Evolutionary conservation across 1,140 invertebrate genomes (phyloP), one percentile per base, ranked within the genome.

Genomic region (Muscidifurax raptorellus): DNA sequence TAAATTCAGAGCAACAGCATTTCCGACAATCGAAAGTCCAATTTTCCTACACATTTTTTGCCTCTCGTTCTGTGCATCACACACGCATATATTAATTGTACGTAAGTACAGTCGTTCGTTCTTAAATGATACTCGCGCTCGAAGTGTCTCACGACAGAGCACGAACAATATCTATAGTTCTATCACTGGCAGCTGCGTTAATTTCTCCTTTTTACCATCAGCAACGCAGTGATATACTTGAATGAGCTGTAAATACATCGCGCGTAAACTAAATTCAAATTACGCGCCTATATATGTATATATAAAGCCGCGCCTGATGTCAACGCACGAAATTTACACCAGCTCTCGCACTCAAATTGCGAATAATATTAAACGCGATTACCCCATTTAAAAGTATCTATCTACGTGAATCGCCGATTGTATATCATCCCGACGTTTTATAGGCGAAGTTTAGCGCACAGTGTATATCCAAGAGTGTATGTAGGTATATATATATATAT

Each of bases 261-360:
- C 25, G 66, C 27, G 27, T 40, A 64, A 59, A n/a, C 76, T 72
- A 79, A 72, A 79, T 83, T n/a, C n/a, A n/a, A n/a, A n/a, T n/a
- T n/a, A n/a, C n/a, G n/a, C n/a, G n/a, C n/a, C n/a, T n/a, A n/a
- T n/a, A n/a, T n/a, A n/a, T n/a, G n/a, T n/a, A n/a, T n/a, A n/a
- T n/a, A n/a, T n/a, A n/a, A n/a, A n/a, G n/a, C n/a, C n/a, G n/a
- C n/a, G n/a, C n/a, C n/a, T n/a, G n/a, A n/a, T n/a, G n/a, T n/a
- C n/a, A 77, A 75, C 22, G 22, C 22, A 28, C 32, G 5, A 44
- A n/a, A 32, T n/a, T 12, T 0, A 15, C 22, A 44, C 30, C 28
- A 13, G 71, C 40, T 25, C 36, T 13, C 15, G 25, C 81, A 22
- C 22, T n/a, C 30, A 22, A 15, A 47, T 28, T 5, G n/a, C 22